Conservation (phyloP, 1,140 invertebrate species). For the Drosophila pallidifrons region DNA sequence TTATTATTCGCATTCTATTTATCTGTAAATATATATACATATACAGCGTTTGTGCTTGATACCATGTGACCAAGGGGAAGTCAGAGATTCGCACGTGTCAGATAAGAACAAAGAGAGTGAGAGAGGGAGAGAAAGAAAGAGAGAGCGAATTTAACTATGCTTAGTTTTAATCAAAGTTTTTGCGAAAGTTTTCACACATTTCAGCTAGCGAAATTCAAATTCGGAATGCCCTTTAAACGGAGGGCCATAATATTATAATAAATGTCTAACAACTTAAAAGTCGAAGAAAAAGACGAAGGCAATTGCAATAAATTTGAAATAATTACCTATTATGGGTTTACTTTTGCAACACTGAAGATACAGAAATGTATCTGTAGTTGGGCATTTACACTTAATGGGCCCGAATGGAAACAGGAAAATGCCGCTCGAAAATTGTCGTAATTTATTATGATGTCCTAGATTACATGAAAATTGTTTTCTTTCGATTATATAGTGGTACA, state of each 20-base stretch:
- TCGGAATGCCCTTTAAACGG: conserved; percentile 24
- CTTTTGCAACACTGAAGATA: conserved; percentile 49
- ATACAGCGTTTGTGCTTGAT: not conserved
- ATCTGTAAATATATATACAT: conserved; percentile 10
- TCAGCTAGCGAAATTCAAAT: conserved; percentile 7
- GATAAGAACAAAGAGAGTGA: conserved; percentile 4
- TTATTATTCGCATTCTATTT: conserved; percentile 30
- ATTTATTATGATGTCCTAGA: conserved; percentile 85
- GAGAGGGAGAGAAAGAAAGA: not conserved
- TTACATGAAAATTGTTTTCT: conserved; percentile 85
- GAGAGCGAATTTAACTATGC: conserved; percentile 3
- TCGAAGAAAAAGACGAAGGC: conserved; percentile 37
- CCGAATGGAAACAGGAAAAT: conserved; percentile 55
- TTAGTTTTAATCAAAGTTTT: not conserved
- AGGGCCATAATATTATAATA: conserved; percentile 1
- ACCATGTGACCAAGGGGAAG: conserved; percentile 17
- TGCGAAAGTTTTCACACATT: not conserved
- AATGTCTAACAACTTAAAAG: conserved; percentile 23
- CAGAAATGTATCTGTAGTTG: conserved; percentile 20
- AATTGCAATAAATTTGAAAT: conserved; percentile 84
- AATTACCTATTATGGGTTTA: conserved; percentile 84
- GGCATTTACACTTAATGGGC: conserved; percentile 64
- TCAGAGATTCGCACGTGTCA: conserved; percentile 26
- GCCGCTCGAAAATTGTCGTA: conserved; percentile 77
- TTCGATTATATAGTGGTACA: conserved; percentile 69